phyloP scores from a whole-genome alignment of 2,888 invertebrate species.

The Xestia ashworthii region DNA sequence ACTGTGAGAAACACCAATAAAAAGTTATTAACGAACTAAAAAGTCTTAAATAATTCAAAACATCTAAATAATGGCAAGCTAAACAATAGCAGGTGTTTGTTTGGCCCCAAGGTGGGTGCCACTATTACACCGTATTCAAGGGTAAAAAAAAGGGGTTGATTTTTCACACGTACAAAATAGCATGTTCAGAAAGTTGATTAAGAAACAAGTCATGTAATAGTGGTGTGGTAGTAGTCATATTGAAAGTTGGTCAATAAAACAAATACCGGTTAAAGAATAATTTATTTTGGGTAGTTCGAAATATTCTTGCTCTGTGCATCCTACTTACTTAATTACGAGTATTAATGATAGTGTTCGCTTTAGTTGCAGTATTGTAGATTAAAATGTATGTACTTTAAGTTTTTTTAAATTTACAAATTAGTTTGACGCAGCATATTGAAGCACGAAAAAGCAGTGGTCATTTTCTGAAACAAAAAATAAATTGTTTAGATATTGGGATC shows the following conservation, averaged over 20 bases:
- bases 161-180: not conserved
- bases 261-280: not conserved
- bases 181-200: not conserved
- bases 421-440: conserved; percentile 20
- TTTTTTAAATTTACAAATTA: not conserved
- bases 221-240: too few relatives aligned
- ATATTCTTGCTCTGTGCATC: not conserved
- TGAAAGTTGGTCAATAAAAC: not conserved
- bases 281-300: not conserved
- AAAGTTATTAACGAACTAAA: not conserved
- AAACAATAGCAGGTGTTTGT: not conserved
- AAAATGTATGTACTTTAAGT: not conserved
- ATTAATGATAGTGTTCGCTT: not conserved
- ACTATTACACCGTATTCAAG: not conserved
- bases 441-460: conserved; percentile 5
- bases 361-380: not conserved
- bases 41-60: not conserved
- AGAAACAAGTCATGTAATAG: not conserved
- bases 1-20: not conserved
- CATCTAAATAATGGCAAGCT: not conserved
- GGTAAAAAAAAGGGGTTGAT: too few relatives aligned
- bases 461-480: conserved; percentile 5
- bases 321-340: not conserved
- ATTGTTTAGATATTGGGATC: too few relatives aligned
- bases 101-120: not conserved